Evolutionary conservation across 2,797 vertebrate genomes (phyloP), one percentile per base, ranked within the genome.

Genomic region (Novumbra hubbsi): DNA sequence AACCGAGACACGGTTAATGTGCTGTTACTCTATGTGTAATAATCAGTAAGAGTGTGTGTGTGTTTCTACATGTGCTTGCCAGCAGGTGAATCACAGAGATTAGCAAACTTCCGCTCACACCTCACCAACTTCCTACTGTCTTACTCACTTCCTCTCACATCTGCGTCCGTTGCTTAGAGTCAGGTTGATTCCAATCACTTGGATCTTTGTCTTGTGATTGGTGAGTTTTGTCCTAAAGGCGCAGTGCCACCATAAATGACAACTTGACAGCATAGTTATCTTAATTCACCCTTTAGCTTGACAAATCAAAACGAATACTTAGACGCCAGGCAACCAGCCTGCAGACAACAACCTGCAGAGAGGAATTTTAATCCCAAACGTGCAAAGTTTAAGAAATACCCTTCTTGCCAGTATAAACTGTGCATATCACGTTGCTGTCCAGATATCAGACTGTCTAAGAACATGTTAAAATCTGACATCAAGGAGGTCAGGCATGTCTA

Each of bases 31-130:
- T 24, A 14, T 60, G 19, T 60, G n/a, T 24, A 57, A 57, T 24
- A 45, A 45, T 45, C 41, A 45, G 41, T 1, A 27, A 7, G 19
- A 38, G 64, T 66, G 17, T 34, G 64, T 66, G 64, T 66, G 30
- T 4, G n/a, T 67, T 32, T 11, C 1, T 19, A 19, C 32, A 34
- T 67, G 41, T 16, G 41, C 38, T 21, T 24, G 41, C 30, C 27
- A 21, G 68, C 77, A 87, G 87, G 85, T 87, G 84, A 85, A 49
- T 14, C 67, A n/a, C 14, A 83, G 88, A 75, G 86, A 85, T 91
- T 87, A 80, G 85, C 78, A 77, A 77, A 84, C 87, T 89, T 91
- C 89, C 87, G 80, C n/a, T 68, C 67, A 76, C 62, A 64, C 73
- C 34, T 82, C 60, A 85, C 41, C 82, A 65, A 84, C 81, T 87